Evolutionary conservation across 2,113 vertebrate species (phyloP), one percentile per base, ranked within the genome.

Genomic region (Edolisoma coerulescens): DNA sequence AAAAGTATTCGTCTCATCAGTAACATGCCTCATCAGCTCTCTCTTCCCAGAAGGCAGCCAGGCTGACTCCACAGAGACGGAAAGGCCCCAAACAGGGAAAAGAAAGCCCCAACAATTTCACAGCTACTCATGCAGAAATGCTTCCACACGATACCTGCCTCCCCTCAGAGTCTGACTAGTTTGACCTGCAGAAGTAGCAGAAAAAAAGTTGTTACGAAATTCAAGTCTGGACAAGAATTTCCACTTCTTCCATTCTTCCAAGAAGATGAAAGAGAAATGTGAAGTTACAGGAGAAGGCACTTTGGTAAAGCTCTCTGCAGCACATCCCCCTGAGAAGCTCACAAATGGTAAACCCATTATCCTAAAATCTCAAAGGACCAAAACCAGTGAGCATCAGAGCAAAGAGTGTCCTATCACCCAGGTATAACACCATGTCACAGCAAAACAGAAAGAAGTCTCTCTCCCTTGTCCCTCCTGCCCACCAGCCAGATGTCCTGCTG

Each of bases 21-120:
- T 89, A 93, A 92, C 96, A 89, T 81, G 90, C 88, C 92, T 91
- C 95, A 93, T 96, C 96, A 93, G 79, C 93, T 93, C 80, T 37
- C 35, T 74, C 60, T 68, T 90, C 93, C 90, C 95, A 90, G 85
- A 91, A 94, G 93, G 83, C 95, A 95, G 90, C 82, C 96, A 94
- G 90, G 57, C 90, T 90, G 96, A 87, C 93, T 96, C 95, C 92
- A 82, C 44, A 11, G 93, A 90, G 76, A 90, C 0, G 0, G 69
- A 84, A 96, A 90, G 44, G 76, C 85, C 79, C 68, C 57, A 89
- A 56, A 82, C 71, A 81, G 75, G 61, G 95, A 75, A 86, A 92
- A 84, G 64, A 94, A 92, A 93, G 75, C 84, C 64, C 64, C 76
- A 77, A 53, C 39, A 78, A 88, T 95, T 97, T 96, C 83, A 94